Base-by-base conservation (phyloP, 2,888 invertebrate species). In the Drosophila cognata region DNA sequence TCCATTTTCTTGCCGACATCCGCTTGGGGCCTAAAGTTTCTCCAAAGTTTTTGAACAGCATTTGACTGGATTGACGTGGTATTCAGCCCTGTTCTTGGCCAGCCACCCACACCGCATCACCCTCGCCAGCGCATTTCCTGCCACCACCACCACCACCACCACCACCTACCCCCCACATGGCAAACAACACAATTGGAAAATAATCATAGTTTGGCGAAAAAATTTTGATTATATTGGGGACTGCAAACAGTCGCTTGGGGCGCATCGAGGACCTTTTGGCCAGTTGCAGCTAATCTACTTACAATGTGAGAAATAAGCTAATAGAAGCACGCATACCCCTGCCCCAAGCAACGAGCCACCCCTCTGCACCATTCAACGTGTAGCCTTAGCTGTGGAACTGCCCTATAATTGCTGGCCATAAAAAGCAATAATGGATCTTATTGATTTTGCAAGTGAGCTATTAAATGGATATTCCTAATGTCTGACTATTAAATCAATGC, bases 141-240 rank as follows among this genome's bases (percentile, higher is more conserved):
- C 4, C 59, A 10, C 18, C 10, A 41, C n/a, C n/a, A 41, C 18
- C n/a, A 41, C 18, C 10, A 13, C 11, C 35, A 13, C 35, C 35
- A 18, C 38, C 8, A 16, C 36, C 36, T 5, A 43, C 16, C 21
- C n/a, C n/a, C 21, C 55, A 21, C 56, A 35, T 28, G 21, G 41
- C 55, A 43, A n/a, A 68, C 35, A 77, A 63, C 51, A 79, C 80
- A 82, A 82, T 80, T 80, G 79, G 82, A 80, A 79, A 81, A 83
- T 83, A 83, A 82, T 80, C 74, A 83, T 84, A 82, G 81, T 80
- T 82, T 71, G 74, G 48, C 43, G 38, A 67, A 74, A 48, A 73
- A 74, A 74, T 69, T 83, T 67, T 82, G 81, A 82, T 82, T 82
- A 83, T 81, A 71, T 72, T 77, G 68, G 77, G 81, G 83, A 83